Evolutionary conservation across 2,113 vertebrate species (phyloP), one percentile per base, ranked within the genome.

Genomic region (Noturus placidus): DNA sequence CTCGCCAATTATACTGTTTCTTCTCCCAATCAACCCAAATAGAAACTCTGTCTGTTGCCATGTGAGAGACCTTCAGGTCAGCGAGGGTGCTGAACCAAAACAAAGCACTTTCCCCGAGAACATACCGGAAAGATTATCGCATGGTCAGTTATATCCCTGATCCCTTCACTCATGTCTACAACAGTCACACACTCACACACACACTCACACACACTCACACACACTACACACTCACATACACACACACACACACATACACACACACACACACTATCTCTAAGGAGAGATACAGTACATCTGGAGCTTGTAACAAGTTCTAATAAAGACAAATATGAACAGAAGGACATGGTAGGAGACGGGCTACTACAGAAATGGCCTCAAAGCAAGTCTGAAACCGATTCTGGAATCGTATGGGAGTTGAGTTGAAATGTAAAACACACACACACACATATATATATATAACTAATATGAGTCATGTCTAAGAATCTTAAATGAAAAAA

Each of bases 261-360:
- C 50, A 79, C n/a, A 79, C 52, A 56, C 42, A n/a, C 42, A 1
- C 6, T 52, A 54, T 54, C 83, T 85, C 33, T 27, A 70, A 74
- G 67, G 22, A 57, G 5, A 85, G 30, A 85, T 22, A 59, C 30
- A 74, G 25, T 35, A 57, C 79, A 81, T 84, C 67, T 84, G 83
- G 65, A 84, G 72, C 85, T n/a, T 79, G 52, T 69, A 78, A 80
- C 72, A 7, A 65, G 42, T 76, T 42, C 22, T 79, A 84, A 84
- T 88, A 63, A 80, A 84, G 76, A 79, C 27, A 56, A 67, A 84
- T 69, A 69, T 35, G 79, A 81, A 59, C 78, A 81, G 87, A 54
- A 70, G 82, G 61, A 59, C 70, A 77, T 54, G 19, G 15, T 20
- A 70, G 20, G 33, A 79, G 50, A 35, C 3, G 46, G 61, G 27